phyloP scores from a whole-genome alignment of 1,140 invertebrate species.

The Psix sp. region DNA sequence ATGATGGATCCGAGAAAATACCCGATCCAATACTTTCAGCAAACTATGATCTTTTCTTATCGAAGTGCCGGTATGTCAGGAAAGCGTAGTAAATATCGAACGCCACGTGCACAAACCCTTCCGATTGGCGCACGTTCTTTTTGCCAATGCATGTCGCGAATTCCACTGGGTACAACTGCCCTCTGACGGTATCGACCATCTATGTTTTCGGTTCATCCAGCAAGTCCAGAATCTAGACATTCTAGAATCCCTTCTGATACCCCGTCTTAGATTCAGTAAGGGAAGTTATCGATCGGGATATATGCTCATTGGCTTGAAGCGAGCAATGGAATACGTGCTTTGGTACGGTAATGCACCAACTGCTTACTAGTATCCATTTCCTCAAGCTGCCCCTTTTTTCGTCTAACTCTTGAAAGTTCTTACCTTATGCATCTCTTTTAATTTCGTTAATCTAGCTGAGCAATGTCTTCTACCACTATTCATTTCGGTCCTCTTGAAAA shows the following conservation, averaged over 20 bases:
- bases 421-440: constrained; percentile 28
- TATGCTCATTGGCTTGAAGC: constrained; percentile 57
- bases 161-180: constrained; percentile 24
- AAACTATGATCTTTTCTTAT: too few relatives aligned
- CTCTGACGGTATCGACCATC: constrained; percentile 43
- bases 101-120: constrained; percentile 24
- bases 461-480: not conserved
- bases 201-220: constrained; percentile 37
- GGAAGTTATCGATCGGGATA: constrained; percentile 64
- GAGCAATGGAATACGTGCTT: constrained; percentile 64
- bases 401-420: constrained; percentile 2
- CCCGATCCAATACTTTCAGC: too few relatives aligned
- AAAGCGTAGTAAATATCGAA: too few relatives aligned
- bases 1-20: too few relatives aligned
- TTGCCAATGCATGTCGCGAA: constrained; percentile 16
- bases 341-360: constrained; percentile 61
- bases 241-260: constrained; percentile 10
- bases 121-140: constrained; percentile 32
- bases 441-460: constrained; percentile 15
- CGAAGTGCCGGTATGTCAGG: too few relatives aligned
- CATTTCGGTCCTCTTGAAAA: not conserved
- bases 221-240: constrained; percentile 20
- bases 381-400: not conserved
- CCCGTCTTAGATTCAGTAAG: constrained; percentile 27
- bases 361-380: constrained; percentile 60